Conservation (phyloP, 2,797 vertebrate genomes). For the Cirrhinus molitorella region DNA sequence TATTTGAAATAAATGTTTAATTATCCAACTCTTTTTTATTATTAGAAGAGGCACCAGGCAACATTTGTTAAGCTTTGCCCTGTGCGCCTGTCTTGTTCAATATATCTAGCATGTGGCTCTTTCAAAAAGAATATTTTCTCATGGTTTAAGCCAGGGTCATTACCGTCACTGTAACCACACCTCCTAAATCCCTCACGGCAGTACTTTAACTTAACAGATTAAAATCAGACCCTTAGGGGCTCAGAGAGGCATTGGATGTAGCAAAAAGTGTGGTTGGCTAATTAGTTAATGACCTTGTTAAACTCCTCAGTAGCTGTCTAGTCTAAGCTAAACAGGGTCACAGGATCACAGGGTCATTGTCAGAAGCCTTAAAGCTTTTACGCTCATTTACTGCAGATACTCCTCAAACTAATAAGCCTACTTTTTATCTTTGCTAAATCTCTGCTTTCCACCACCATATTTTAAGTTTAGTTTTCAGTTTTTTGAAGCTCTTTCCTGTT, state of each 20-base stretch:
- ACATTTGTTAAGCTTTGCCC: slow-evolving; percentile 28
- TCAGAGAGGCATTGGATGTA: slow-evolving; percentile 2
- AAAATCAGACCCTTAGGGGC: slow-evolving; percentile 12
- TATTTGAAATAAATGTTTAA: slow-evolving; percentile 15
- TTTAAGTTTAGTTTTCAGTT: not conserved
- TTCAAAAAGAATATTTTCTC: slow-evolving; percentile 40
- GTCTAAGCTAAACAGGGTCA: slow-evolving; percentile 24
- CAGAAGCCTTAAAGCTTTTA: slow-evolving; percentile 28
- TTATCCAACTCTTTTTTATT: not conserved
- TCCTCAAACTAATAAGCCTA: slow-evolving; percentile 14
- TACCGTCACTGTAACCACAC: not conserved
- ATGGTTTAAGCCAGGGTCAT: not conserved
- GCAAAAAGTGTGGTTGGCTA: slow-evolving; percentile 28
- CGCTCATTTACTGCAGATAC: slow-evolving; percentile 12
- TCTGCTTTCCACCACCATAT: not conserved
- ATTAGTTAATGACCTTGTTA: slow-evolving; percentile 49
- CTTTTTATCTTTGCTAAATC: not conserved
- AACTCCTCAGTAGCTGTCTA: slow-evolving; percentile 27
- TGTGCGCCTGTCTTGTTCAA: slow-evolving; percentile 18
- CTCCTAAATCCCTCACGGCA: slow-evolving; percentile 19
- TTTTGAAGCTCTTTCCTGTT: not conserved
- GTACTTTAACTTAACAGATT: slow-evolving; percentile 39
- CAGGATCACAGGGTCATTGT: slow-evolving; percentile 24
- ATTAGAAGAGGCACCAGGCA: slow-evolving; percentile 38
- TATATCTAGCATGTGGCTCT: slow-evolving; percentile 31